A percentile compares a stretch with the other conserved stretches of the same genome.
These are phyloP conservation scores for Eupelmus urozonus DNA, from an alignment of 2,888 invertebrate species.

Conservation along the genomic window DNA sequence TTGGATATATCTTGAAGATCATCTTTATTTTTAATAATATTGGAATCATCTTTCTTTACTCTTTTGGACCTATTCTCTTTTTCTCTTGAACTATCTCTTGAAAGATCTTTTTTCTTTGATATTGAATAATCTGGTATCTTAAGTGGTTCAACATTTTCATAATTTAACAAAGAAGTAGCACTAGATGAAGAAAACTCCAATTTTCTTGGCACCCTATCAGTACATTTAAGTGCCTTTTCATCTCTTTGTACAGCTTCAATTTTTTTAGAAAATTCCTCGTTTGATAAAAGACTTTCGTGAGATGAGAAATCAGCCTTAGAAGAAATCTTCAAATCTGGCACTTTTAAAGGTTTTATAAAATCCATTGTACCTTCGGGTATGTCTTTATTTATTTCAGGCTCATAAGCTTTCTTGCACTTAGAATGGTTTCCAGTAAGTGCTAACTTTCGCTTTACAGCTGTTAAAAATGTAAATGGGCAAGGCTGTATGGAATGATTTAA, in stretches of 20 bases:
- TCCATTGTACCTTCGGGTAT: slow-evolving; percentile 66
- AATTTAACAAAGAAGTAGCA: slow-evolving; percentile 68
- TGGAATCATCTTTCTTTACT: slow-evolving; percentile 71
- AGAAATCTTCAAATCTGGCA: slow-evolving; percentile 74
- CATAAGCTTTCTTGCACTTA: slow-evolving; percentile 63
- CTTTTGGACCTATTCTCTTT: slow-evolving; percentile 73
- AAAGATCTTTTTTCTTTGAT: slow-evolving; percentile 72
- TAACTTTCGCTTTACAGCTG: slow-evolving; percentile 81
- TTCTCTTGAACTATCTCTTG: slow-evolving; percentile 71
- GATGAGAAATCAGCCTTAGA: slow-evolving; percentile 72
- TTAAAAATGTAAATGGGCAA: slow-evolving; percentile 82
- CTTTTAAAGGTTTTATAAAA: slow-evolving; percentile 72
- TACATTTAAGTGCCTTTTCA: slow-evolving; percentile 67
- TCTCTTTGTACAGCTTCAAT: slow-evolving; percentile 64
- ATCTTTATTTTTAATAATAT: slow-evolving; percentile 64
- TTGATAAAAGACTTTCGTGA: slow-evolving; percentile 68
- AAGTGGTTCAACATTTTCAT: slow-evolving; percentile 71
- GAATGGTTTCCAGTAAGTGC: slow-evolving; percentile 66
- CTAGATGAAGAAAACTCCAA: slow-evolving; percentile 72
- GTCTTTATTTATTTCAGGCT: slow-evolving; percentile 58
- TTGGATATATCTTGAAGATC: slow-evolving; percentile 64
- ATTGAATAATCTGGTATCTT: slow-evolving; percentile 72
- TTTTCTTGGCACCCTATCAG: slow-evolving; percentile 71
- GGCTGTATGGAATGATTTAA: slow-evolving; percentile 73
- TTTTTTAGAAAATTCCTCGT: slow-evolving; percentile 66